Percentiles rank a stretch among this genome's conserved stretches.
phyloP scores from a whole-genome alignment of 2,113 vertebrate genomes.

The Calypte anna region DNA sequence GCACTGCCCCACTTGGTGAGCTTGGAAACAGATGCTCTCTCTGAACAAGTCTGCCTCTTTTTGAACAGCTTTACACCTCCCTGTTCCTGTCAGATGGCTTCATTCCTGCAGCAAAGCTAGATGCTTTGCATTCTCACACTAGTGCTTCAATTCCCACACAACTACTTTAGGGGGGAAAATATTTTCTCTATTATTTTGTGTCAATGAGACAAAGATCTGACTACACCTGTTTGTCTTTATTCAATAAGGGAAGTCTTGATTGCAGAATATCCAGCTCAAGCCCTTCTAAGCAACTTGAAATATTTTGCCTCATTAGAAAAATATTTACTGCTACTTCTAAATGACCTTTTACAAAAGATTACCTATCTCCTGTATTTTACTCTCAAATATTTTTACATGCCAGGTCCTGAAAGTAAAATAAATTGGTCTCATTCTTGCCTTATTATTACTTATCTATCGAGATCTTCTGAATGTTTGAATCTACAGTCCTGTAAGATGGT shows the following conservation, averaged over 20 bases:
- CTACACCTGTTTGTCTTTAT: slow-evolving; percentile 18
- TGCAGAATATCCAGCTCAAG: background rate
- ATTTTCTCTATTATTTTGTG: slow-evolving; percentile 12
- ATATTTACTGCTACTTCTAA: slow-evolving; percentile 43
- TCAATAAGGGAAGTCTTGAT: background rate
- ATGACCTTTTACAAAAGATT: slow-evolving; percentile 19
- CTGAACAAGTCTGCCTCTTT: background rate
- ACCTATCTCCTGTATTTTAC: slow-evolving; percentile 7
- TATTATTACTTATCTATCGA: slow-evolving; percentile 53
- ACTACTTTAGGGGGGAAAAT: background rate
- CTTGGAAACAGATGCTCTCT: background rate
- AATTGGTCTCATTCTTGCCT: slow-evolving; percentile 12
- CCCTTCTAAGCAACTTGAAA: slow-evolving; percentile 36
- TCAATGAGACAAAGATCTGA: background rate
- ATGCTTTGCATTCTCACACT: background rate
- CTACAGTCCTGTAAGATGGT: background rate
- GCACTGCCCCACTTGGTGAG: fast-evolving
- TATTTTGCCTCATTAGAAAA: slow-evolving; percentile 38
- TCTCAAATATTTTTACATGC: slow-evolving; percentile 27
- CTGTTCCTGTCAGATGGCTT: background rate
- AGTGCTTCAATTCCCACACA: background rate
- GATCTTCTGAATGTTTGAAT: slow-evolving; percentile 20
- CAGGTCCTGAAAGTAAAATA: slow-evolving; percentile 34
- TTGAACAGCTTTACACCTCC: background rate
- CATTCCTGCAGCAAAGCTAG: background rate